phyloP scores from a whole-genome alignment of 2,888 invertebrate species.

The Diloba caeruleocephala region DNA sequence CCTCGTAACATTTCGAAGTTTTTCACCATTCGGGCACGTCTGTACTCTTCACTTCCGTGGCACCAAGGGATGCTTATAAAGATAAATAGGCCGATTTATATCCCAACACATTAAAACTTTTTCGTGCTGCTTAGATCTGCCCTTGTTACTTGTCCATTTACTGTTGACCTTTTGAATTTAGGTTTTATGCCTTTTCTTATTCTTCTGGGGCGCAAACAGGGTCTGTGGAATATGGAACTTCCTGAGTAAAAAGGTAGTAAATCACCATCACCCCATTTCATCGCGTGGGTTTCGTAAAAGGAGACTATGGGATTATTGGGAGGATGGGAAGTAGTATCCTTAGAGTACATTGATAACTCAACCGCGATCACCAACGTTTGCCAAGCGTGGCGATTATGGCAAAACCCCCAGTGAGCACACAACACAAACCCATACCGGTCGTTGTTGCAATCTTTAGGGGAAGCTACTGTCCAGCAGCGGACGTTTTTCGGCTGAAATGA shows the following conservation, averaged over 20 bases:
- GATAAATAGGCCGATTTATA: conserved; percentile 82
- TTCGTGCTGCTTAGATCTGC: conserved; percentile 52
- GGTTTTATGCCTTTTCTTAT: conserved; percentile 56
- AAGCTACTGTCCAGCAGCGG: too few relatives aligned
- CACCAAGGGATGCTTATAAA: conserved; percentile 72
- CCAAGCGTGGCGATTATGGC: too few relatives aligned
- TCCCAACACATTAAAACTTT: conserved; percentile 81
- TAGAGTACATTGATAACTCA: too few relatives aligned
- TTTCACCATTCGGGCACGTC: conserved; percentile 41
- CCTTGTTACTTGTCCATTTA: conserved; percentile 57
- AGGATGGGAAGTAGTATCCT: too few relatives aligned
- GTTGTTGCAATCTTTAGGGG: too few relatives aligned
- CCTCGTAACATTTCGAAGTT: conserved; percentile 38
- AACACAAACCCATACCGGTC: too few relatives aligned
- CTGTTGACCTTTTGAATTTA: conserved; percentile 65
- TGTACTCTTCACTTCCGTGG: conserved; percentile 37
- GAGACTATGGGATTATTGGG: too few relatives aligned
- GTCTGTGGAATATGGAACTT: conserved; percentile 47
- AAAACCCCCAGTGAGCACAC: too few relatives aligned
- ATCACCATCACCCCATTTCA: too few relatives aligned
- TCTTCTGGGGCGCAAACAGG: conserved; percentile 41
- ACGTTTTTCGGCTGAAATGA: too few relatives aligned
- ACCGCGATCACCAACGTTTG: too few relatives aligned
- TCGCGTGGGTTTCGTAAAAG: too few relatives aligned
- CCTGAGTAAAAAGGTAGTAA: conserved; percentile 31